Evolutionary conservation across 1,140 invertebrate genomes (phyloP).

Genomic region (Watersipora subatra): DNA sequence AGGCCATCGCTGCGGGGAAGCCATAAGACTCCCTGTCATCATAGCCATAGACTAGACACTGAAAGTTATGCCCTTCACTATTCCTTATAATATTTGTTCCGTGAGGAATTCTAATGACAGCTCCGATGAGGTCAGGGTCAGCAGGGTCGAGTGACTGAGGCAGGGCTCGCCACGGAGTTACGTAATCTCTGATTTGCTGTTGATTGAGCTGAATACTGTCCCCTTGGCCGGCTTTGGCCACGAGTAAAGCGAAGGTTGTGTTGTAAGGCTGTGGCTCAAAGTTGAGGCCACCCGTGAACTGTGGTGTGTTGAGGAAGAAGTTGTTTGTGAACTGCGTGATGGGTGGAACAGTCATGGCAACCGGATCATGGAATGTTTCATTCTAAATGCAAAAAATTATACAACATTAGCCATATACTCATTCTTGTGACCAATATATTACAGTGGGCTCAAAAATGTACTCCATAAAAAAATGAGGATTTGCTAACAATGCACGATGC

Average conservation of each 20-base stretch:
- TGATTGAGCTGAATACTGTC: not conserved
- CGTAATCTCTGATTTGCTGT: not conserved
- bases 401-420: no score
- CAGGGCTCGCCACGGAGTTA: not conserved
- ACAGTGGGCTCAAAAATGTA: no score
- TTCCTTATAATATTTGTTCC: not conserved
- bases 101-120: not conserved
- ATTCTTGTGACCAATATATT: no score
- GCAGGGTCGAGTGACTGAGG: not conserved
- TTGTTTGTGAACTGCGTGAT: not conserved
- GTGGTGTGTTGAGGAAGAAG: conserved; percentile 1
- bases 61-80: not conserved
- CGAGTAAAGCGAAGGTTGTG: not conserved
- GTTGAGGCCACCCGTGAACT: not conserved
- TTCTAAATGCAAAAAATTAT: not conserved
- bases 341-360: not conserved
- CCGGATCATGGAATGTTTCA: not conserved
- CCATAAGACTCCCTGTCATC: not conserved
- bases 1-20: conserved; percentile 1
- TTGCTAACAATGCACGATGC: no score
- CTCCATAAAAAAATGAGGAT: no score
- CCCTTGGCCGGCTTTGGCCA: not conserved
- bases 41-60: not conserved
- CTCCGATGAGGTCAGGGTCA: not conserved
- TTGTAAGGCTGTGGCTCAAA: not conserved